Conservation (phyloP, 2,888 invertebrate species). For the Andrena bucephala region DNA sequence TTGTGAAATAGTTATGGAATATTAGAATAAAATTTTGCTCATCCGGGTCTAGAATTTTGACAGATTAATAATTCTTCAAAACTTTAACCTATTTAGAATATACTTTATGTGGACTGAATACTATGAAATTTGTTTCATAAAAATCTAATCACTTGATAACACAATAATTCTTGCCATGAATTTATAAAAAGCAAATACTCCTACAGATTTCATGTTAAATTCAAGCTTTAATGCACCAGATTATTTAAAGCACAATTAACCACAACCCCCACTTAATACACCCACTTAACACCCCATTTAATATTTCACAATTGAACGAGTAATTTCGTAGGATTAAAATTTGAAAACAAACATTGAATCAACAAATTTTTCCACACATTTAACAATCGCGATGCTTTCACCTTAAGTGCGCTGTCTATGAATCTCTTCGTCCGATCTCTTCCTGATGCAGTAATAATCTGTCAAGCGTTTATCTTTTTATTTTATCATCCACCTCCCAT, state of each 20-base stretch:
- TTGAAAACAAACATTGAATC: background rate
- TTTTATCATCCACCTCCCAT: background rate
- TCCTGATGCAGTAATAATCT: conserved; percentile 40
- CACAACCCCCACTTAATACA: background rate
- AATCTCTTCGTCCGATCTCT: conserved; percentile 20
- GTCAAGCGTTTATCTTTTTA: background rate
- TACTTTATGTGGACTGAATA: too few relatives aligned
- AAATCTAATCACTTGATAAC: too few relatives aligned
- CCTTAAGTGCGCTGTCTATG: background rate
- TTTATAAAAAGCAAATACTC: background rate
- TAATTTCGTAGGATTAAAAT: background rate
- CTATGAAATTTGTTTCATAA: too few relatives aligned
- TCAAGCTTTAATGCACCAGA: background rate
- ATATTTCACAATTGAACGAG: too few relatives aligned
- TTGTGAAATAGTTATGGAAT: too few relatives aligned
- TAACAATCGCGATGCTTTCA: conserved; percentile 38
- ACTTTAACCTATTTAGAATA: too few relatives aligned
- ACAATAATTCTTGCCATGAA: too few relatives aligned
- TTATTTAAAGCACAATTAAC: background rate
- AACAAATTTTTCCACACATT: conserved; percentile 15
- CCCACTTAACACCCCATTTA: background rate
- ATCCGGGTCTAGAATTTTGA: background rate
- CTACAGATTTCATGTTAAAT: background rate
- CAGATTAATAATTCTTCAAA: background rate
- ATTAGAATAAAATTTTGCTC: background rate